Evolutionary conservation across 2,888 invertebrate species (phyloP), one percentile per base, ranked within the genome.

Genomic region (Mesopsocus fuscifrons): DNA sequence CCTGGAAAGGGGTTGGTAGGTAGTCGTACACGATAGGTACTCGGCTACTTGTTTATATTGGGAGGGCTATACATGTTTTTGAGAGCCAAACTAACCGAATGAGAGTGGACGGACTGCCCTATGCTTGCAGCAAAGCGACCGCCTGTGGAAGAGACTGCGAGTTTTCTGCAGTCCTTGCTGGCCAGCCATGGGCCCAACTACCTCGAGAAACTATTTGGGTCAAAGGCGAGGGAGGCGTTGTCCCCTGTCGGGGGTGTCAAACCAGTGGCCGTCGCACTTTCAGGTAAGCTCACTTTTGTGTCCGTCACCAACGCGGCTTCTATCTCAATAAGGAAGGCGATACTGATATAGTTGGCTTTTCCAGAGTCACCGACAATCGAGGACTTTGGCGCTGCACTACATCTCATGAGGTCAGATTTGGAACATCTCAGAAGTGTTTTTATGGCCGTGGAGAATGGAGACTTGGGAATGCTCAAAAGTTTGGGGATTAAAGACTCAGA

Each of bases 171-270:
- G 59, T 91, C 91, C 17, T 69, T 95, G 52, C 69, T 95, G 54
- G 85, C 88, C 40, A 89, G 91, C 49, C 94, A 94, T 60, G 94
- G 94, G 49, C 91, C 91, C 51, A 91, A 94, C 67, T 94, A 94
- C 64, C 69, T 94, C 59, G 91, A 91, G 64, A 95, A 94, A 65
- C 69, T 94, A 46, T 95, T 95, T 57, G 94, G 94, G 42, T 83
- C 78, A 60, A 92, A 91, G 67, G 94, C 92, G 22, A 70, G 89
- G 51, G 88, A 92, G 58, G 87, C 89, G 2, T 69, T 94, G 44
- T 78, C 78, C 52, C 91, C 88, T 2, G 69, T 95, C 47, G 94
- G 94, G 34, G 94, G 94, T 34, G 88, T 94, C 15, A 85, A 92
- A 57, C 84, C 85, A 62, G 92, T 95, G 42, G 94, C 94, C 47